Base-by-base conservation (phyloP, 1,140 invertebrate genomes). In the Drosophila santomea region DNA sequence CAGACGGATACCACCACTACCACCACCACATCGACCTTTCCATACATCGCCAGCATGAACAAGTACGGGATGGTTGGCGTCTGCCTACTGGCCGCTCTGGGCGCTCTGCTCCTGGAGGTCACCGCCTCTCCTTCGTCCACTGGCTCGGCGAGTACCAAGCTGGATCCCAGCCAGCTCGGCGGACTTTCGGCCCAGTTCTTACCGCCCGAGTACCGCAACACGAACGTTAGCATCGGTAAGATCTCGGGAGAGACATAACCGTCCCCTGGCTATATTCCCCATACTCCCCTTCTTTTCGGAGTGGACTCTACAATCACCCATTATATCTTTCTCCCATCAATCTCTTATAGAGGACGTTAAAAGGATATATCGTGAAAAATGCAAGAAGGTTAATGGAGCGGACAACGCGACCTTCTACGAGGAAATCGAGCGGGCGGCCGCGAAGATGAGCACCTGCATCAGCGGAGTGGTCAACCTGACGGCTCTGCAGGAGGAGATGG, bases 401-500 rank as follows among this genome's bases (percentile, higher is more conserved):
- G 79, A 88, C 8, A 84, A 89, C 47, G 48, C 54, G 2, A 84
- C 91, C 17, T 58, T 91, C 0, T 91, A 80, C 57, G 83, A 92
- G 0, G 84, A 85, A 1, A 91, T 91, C 3, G 75, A 93, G n/a
- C 59, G 63, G 7, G 93, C 83, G 1, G 74, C 88, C 1, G 20
- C 77, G 10, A 90, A 93, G 0, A 35, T 94, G 12, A 51, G 82
- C 17, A 50, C 86, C 12, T 95, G 95, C 68, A n/a, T 94, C 0
- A 82, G 83, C n/a, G 71, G 60, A 0, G 67, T 95, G 15, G 81
- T 95, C 0, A 94, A 95, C 74, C 25, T 93, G 1, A 94, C 93
- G 0, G 74, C 89, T 2, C 59, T 96, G 2, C 93, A 95, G 59
- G 74, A 92, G 2, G 95, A 96, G 77, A 94, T 96, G 74, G 94